Evolutionary conservation across 1,140 invertebrate species (phyloP), one percentile per base, ranked within the genome.

Genomic region (Arctopsyche grandis): DNA sequence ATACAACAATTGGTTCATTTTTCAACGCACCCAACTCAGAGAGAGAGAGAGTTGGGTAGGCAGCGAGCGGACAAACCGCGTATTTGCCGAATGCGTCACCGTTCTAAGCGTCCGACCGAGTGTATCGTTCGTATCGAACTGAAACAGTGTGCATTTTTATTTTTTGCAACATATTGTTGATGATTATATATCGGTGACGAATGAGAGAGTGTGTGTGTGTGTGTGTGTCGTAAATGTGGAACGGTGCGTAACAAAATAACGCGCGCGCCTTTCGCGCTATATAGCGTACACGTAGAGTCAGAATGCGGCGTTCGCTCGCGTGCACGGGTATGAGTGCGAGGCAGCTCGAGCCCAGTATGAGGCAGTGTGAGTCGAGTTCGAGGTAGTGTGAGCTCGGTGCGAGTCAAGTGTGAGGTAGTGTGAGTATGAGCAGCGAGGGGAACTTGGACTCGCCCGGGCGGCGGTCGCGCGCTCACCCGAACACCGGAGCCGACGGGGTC

Each of bases 371-470:
- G 29, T 38, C 29, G 3, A 38, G 7, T 5, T n/a, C 10, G n/a
- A 21, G n/a, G 1, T 10, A 21, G n/a, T 21, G 52, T 21, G 14
- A n/a, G 52, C 10, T 58, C 1, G 10, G 5, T 10, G 52, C 52
- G 52, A n/a, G 52, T n/a, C 14, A 16, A 24, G 46, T 21, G 29
- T 46, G n/a, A 0, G 38, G 29, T 1, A 43, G 3, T 19, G 38
- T 29, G 4, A 0, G 16, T 29, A 16, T 12, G 60, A 12, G 38
- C 38, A 5, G 9, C 38, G 69, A 71, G 69, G 69, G 69, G 69
- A 71, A 71, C 69, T 71, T 71, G 69, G 69, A 71, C 69, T 71
- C 69, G 69, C 16, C 71, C 71, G 71, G 48, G 48, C 71, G 44
- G 71, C 71, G 48, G 71, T 52, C 69, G 69, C 69, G 38, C 69